A percentile compares a stretch with the other conserved stretches of the same genome.
These are phyloP conservation scores for Perithous albicinctus DNA, from an alignment of 2,888 invertebrate species.

Conservation along the genomic window DNA sequence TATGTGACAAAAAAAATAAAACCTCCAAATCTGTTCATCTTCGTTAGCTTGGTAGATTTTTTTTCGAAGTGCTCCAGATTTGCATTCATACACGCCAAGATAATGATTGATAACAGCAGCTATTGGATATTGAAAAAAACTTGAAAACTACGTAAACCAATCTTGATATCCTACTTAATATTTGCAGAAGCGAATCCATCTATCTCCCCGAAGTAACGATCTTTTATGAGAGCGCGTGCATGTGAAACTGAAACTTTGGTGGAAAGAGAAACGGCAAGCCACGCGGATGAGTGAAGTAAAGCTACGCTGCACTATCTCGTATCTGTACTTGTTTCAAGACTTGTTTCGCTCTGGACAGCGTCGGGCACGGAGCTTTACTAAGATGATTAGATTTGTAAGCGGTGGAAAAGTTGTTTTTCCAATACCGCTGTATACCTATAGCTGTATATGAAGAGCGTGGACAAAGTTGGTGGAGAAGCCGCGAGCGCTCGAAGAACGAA, in stretches of 20 bases:
- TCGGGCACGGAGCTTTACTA: constrained; percentile 38
- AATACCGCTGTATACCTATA: constrained; percentile 10
- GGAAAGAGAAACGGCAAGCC: neutral
- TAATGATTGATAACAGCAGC: neutral
- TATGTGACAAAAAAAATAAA: too few relatives aligned
- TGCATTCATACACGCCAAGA: too few relatives aligned
- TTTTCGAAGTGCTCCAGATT: too few relatives aligned
- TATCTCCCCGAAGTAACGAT: neutral
- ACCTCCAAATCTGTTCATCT: too few relatives aligned
- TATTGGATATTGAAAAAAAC: neutral
- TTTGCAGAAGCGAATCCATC: neutral
- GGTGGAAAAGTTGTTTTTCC: constrained; percentile 64
- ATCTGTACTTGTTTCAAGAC: constrained; percentile 35
- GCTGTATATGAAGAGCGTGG: constrained; percentile 15
- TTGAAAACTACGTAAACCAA: neutral
- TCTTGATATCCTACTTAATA: neutral
- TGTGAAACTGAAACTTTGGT: constrained; percentile 38
- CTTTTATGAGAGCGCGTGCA: neutral
- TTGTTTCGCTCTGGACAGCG: constrained; percentile 16
- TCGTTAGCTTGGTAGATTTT: too few relatives aligned
- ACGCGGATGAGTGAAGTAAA: constrained; percentile 11
- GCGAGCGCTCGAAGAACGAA: neutral
- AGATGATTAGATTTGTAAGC: constrained; percentile 66
- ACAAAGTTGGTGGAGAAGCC: constrained; percentile 56
- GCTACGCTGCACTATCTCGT: constrained; percentile 20